Conservation (phyloP, 2,797 vertebrate species). For the Choloepus didactylus region DNA sequence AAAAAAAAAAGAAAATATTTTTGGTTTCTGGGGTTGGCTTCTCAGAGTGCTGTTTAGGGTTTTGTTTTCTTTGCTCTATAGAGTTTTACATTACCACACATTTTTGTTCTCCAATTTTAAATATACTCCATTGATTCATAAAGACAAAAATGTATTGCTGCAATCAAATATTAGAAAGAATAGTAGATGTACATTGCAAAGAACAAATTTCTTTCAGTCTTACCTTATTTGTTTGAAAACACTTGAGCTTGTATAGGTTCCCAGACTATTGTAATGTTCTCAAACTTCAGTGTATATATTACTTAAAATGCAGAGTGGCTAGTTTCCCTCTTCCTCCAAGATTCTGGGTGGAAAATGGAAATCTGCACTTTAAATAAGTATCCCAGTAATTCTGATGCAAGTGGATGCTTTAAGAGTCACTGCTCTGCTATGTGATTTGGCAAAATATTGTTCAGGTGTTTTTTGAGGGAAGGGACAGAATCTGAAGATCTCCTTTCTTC, state of each 20-base stretch:
- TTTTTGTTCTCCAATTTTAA: conserved; percentile 49
- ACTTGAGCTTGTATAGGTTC: not conserved
- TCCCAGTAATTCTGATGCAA: conserved; percentile 1
- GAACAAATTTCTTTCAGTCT: not conserved
- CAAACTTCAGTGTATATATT: not conserved
- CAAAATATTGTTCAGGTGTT: conserved; percentile 14
- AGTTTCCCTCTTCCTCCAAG: not conserved
- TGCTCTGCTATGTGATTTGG: not conserved
- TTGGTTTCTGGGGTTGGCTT: not conserved
- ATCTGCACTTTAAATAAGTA: not conserved
- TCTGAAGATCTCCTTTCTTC: not conserved
- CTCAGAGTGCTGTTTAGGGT: not conserved
- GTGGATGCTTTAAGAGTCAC: not conserved
- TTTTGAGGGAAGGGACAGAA: not conserved
- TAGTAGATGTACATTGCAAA: not conserved
- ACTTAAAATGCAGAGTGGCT: not conserved
- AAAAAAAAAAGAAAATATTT: not conserved
- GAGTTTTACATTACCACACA: conserved; percentile 7
- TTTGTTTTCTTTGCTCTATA: not conserved
- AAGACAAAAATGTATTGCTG: not conserved
- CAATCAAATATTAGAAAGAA: conserved; percentile 30
- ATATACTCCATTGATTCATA: conserved; percentile 14
- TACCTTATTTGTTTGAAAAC: conserved; percentile 38
- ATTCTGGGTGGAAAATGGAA: not conserved
- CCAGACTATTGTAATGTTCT: not conserved